Conservation (phyloP, 2,113 vertebrate species). For the Melanocharis versteri region DNA sequence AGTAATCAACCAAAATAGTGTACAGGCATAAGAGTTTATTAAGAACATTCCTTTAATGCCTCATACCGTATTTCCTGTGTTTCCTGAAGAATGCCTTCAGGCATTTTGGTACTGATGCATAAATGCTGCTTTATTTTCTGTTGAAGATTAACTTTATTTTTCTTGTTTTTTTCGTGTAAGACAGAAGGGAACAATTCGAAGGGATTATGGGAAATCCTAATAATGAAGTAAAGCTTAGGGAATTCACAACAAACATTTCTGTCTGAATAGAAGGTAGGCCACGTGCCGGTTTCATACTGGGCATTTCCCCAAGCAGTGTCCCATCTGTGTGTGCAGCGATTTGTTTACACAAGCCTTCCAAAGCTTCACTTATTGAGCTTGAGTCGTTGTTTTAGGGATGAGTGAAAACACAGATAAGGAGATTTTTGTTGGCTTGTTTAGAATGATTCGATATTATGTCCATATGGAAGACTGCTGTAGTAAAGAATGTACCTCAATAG, state of each 20-base stretch:
- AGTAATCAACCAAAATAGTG: neutral
- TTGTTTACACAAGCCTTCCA: neutral
- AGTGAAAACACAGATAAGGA: neutral
- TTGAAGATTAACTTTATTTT: slow-evolving; percentile 45
- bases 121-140: slow-evolving; percentile 27
- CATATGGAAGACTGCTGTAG: neutral
- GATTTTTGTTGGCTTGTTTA: neutral
- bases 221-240: slow-evolving; percentile 41
- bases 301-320: slow-evolving; percentile 26
- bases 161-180: neutral
- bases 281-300: neutral
- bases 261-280: slow-evolving; percentile 21
- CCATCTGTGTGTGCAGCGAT: neutral
- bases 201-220: slow-evolving; percentile 41
- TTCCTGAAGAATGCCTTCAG: neutral
- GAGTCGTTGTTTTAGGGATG: neutral
- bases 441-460: neutral
- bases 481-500: neutral
- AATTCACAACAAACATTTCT: slow-evolving; percentile 41
- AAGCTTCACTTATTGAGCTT: neutral
- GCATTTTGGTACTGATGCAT: neutral
- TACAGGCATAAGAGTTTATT: neutral
- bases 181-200: slow-evolving; percentile 3
- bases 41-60: neutral
- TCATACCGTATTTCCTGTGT: neutral